Conservation (phyloP, 2,797 vertebrate species). For the Pachyuromys duprasi region DNA sequence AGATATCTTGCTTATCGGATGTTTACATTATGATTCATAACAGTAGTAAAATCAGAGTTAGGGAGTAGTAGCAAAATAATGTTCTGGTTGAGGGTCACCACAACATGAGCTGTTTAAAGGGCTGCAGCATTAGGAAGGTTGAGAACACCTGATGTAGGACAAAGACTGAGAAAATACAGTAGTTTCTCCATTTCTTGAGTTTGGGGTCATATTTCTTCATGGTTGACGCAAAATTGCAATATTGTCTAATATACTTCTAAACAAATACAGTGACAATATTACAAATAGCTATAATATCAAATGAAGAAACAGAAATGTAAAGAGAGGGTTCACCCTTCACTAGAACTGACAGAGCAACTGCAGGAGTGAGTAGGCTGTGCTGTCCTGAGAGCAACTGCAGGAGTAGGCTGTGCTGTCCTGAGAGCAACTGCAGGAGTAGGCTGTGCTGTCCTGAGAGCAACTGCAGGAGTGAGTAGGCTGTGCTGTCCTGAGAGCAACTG, state of each 20-base stretch:
- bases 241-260: not conserved
- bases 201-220: conserved; percentile 22
- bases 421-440: not conserved
- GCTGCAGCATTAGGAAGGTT: not conserved
- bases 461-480: not conserved
- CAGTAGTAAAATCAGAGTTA: not conserved
- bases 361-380: not conserved
- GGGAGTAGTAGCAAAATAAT: not conserved
- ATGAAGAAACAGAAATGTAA: not conserved
- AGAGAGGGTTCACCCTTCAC: not conserved
- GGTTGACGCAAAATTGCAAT: not conserved
- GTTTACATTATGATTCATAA: not conserved
- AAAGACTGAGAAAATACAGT: not conserved
- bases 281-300: not conserved
- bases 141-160: not conserved
- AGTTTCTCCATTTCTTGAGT: not conserved
- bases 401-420: not conserved
- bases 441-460: not conserved
- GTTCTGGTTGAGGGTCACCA: not conserved
- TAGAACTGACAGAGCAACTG: not conserved
- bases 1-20: not conserved
- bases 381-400: not conserved
- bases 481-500: not conserved
- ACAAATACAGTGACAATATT: not conserved
- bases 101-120: not conserved